phyloP scores from a whole-genome alignment of 2,113 vertebrate genomes.

The Tapirus terrestris region DNA sequence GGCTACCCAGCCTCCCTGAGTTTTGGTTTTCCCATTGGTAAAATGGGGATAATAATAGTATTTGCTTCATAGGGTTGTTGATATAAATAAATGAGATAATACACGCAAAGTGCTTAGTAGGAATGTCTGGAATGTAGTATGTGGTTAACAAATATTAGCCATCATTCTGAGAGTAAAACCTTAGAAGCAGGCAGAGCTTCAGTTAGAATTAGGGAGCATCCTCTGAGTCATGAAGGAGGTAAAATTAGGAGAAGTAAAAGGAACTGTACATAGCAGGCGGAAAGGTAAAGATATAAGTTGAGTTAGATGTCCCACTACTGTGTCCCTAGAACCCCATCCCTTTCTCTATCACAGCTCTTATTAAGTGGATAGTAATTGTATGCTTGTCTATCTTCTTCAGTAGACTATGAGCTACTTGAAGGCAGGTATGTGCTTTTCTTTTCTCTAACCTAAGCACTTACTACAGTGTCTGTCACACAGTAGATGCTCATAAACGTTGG shows the following conservation, averaged over 20 bases:
- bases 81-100: conserved; percentile 11
- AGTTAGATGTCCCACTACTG: background rate
- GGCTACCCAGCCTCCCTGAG: background rate
- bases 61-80: conserved; percentile 4
- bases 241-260: background rate
- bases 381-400: conserved; percentile 16
- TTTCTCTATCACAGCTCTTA: conserved; percentile 13
- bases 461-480: background rate
- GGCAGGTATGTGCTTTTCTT: conserved; percentile 3
- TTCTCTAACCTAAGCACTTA: background rate
- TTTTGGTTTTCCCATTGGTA: conserved; percentile 19
- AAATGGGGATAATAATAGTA: background rate
- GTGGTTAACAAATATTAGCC: conserved; percentile 20
- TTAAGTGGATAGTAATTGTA: background rate
- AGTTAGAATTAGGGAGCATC: conserved; percentile 2
- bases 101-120: background rate
- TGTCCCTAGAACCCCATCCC: background rate
- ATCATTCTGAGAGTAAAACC: conserved; percentile 3
- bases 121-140: conserved; percentile 17
- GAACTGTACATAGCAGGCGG: background rate
- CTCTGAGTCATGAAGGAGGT: background rate
- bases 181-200: conserved; percentile 44
- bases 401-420: background rate
- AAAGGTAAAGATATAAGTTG: conserved; percentile 11
- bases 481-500: conserved; percentile 17